These are phyloP conservation scores for Drosophila persimilis DNA, from an alignment of 1,140 invertebrate species.

Conservation along the genomic window DNA sequence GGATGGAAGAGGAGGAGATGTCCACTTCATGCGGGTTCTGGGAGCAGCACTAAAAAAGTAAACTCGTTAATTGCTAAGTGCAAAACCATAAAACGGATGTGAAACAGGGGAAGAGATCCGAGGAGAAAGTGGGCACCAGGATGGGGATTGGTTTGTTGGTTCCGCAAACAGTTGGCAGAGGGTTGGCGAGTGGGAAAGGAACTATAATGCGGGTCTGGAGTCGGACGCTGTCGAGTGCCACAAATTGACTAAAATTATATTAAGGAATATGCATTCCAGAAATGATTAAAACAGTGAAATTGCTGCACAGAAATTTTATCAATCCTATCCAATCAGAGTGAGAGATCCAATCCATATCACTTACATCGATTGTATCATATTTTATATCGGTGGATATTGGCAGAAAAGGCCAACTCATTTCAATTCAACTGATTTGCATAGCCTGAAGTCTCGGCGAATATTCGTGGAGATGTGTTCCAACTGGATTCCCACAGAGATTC, in stretches of 20 bases:
- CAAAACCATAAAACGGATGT: conserved; percentile 65
- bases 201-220: conserved; percentile 2
- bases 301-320: no score
- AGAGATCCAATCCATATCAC: neutral
- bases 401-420: neutral
- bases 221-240: no score
- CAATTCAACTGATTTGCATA: conserved; percentile 37
- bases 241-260: neutral
- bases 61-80: conserved; percentile 74
- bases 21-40: conserved; percentile 55
- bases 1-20: conserved; percentile 11
- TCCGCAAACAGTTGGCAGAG: conserved; percentile 6
- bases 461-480: neutral
- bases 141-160: conserved; percentile 1
- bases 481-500: neutral
- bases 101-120: neutral
- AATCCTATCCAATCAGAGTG: neutral
- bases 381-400: conserved; percentile 24
- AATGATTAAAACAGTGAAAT: neutral
- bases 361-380: neutral
- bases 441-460: neutral
- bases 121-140: no score
- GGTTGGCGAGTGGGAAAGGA: neutral
- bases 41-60: conserved; percentile 58
- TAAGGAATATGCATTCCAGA: neutral